Conservation (phyloP, 1,140 invertebrate genomes). For the Drosophila gunungcola region DNA sequence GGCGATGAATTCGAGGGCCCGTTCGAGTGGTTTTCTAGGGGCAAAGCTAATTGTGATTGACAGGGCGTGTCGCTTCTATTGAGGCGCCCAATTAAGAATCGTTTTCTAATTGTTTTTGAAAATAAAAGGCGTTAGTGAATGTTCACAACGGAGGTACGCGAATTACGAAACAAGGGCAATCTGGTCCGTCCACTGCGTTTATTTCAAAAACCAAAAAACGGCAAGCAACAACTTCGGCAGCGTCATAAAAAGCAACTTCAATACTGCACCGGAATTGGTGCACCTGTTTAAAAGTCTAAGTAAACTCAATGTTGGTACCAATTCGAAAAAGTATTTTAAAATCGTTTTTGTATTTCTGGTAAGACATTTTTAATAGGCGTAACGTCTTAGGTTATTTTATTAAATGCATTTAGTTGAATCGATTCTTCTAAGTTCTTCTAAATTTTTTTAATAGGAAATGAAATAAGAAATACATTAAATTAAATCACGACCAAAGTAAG, state of each 20-base stretch:
- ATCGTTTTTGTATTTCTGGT: too few relatives aligned
- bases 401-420: too few relatives aligned
- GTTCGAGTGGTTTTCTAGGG: conserved; percentile 47
- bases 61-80: conserved; percentile 78
- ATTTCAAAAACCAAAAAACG: too few relatives aligned
- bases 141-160: conserved; percentile 18
- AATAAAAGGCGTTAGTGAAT: conserved; percentile 28
- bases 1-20: conserved; percentile 3
- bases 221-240: conserved; percentile 26
- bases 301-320: background rate
- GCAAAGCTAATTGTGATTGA: conserved; percentile 77
- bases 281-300: background rate
- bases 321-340: background rate
- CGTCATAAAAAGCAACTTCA: conserved; percentile 46
- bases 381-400: too few relatives aligned
- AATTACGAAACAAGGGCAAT: conserved; percentile 25
- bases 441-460: too few relatives aligned
- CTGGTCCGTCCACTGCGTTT: conserved; percentile 3
- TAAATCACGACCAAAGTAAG: too few relatives aligned
- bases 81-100: conserved; percentile 77
- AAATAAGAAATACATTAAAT: background rate
- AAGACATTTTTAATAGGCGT: too few relatives aligned
- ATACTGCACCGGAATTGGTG: background rate
- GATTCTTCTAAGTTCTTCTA: too few relatives aligned
- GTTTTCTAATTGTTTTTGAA: conserved; percentile 79